Evolutionary conservation across 2,888 invertebrate species (phyloP), one percentile per base, ranked within the genome.

Genomic region (Anagyrus pseudococci): DNA sequence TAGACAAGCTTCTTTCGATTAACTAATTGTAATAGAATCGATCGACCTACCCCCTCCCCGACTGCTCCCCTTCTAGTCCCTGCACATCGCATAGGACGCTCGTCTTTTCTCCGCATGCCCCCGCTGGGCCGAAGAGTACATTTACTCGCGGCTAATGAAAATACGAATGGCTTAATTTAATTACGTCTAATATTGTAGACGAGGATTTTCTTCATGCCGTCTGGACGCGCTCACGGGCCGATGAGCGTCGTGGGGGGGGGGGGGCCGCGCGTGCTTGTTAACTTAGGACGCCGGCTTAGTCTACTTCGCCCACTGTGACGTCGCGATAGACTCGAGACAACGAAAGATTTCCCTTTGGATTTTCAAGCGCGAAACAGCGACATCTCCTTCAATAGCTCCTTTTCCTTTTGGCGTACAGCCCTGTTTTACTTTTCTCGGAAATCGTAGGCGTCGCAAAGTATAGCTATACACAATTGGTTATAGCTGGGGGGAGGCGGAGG

Each of bases 1-100:
- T 50, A 55, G 58, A 55, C 50, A 10, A 52, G 49, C 29, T 37
- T 47, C 56, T n/a, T n/a, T n/a, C 47, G 64, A 60, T 64, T 53
- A 53, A 53, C 57, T 53, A 53, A 64, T 64, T 56, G 63, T 50
- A 55, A 46, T 40, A 17, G 37, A 20, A 37, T 49, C 25, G 37
- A 19, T 22, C 23, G n/a, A n/a, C n/a, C n/a, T n/a, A n/a, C n/a
- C n/a, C n/a, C n/a, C n/a, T n/a, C n/a, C n/a, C n/a, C n/a, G n/a
- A n/a, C n/a, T n/a, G n/a, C n/a, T n/a, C n/a, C n/a, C n/a, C n/a
- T n/a, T n/a, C n/a, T n/a, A n/a, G n/a, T n/a, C n/a, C n/a, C n/a
- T n/a, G n/a, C n/a, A n/a, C n/a, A n/a, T n/a, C 29, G 25, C 20
- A 26, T 26, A 17, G n/a, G 13, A 44, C 15, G 29, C 33, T 17